These are phyloP conservation scores for Ancistrus triradiatus DNA, from an alignment of 2,113 vertebrate genomes.

Conservation along the genomic window DNA sequence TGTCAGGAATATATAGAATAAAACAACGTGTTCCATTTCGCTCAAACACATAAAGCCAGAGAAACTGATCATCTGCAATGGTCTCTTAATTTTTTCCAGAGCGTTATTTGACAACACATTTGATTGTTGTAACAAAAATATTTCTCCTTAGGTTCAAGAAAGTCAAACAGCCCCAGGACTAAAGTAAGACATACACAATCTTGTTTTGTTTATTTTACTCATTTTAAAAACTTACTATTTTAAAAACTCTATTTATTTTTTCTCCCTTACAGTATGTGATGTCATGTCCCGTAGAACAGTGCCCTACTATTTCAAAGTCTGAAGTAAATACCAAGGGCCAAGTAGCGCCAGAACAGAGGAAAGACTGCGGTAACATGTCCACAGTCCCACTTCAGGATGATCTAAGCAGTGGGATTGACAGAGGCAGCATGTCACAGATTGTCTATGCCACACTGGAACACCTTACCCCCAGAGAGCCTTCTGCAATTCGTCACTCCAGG, in stretches of 20 bases:
- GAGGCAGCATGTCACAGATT: not conserved
- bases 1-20: too few species aligned
- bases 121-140: not conserved
- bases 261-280: not conserved
- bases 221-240: not conserved
- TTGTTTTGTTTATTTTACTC: not conserved
- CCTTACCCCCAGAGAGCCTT: not conserved
- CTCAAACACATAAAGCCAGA: too few species aligned
- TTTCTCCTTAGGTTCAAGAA: slow-evolving; percentile 11
- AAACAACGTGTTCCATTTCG: too few species aligned
- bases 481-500: not conserved
- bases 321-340: not conserved
- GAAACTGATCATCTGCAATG: too few species aligned
- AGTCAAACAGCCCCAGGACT: not conserved
- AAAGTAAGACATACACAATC: not conserved
- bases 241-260: not conserved
- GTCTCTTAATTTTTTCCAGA: not conserved
- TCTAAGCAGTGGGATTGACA: not conserved
- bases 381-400: not conserved
- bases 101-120: not conserved
- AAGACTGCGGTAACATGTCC: not conserved
- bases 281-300: not conserved
- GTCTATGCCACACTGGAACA: slow-evolving; percentile 22
- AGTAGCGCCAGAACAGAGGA: not conserved
- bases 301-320: not conserved